Conservation (phyloP, 2,113 vertebrate genomes). For the Sceloporus undulatus region DNA sequence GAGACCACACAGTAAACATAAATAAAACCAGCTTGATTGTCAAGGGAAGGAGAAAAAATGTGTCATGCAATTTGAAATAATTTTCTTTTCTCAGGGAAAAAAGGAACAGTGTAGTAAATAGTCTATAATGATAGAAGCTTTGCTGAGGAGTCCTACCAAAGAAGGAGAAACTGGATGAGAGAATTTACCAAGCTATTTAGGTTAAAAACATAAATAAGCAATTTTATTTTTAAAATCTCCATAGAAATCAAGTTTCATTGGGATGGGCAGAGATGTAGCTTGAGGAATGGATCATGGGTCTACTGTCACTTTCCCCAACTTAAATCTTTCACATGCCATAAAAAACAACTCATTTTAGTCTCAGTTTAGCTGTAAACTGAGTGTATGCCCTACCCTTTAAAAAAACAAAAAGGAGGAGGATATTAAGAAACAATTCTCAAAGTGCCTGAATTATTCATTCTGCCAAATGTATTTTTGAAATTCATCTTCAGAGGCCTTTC, state of each 20-base stretch:
- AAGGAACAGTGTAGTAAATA: conserved; percentile 45
- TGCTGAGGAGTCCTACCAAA: conserved; percentile 39
- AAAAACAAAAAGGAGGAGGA: too few species aligned
- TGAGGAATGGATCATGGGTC: not conserved
- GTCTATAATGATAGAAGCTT: conserved; percentile 43
- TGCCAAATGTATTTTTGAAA: too few species aligned
- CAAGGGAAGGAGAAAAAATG: conserved; percentile 44
- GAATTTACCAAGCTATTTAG: conserved; percentile 37
- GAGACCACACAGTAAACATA: conserved; percentile 70
- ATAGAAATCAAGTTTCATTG: not conserved
- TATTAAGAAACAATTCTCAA: too few species aligned
- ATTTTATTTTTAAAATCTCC: not conserved
- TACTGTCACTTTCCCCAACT: not conserved
- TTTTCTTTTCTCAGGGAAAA: conserved; percentile 48
- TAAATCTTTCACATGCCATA: too few species aligned
- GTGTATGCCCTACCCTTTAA: too few species aligned
- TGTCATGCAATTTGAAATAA: conserved; percentile 48
- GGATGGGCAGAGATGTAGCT: not conserved
- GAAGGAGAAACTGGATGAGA: conserved; percentile 48
- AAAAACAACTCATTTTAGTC: too few species aligned
- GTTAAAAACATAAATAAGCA: conserved; percentile 26
- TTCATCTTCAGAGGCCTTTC: too few species aligned
- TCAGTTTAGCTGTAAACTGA: too few species aligned
- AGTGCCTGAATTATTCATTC: too few species aligned
- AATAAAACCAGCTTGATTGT: conserved; percentile 74